phyloP scores from a whole-genome alignment of 1,140 invertebrate genomes.

The Nylanderia fulva region DNA sequence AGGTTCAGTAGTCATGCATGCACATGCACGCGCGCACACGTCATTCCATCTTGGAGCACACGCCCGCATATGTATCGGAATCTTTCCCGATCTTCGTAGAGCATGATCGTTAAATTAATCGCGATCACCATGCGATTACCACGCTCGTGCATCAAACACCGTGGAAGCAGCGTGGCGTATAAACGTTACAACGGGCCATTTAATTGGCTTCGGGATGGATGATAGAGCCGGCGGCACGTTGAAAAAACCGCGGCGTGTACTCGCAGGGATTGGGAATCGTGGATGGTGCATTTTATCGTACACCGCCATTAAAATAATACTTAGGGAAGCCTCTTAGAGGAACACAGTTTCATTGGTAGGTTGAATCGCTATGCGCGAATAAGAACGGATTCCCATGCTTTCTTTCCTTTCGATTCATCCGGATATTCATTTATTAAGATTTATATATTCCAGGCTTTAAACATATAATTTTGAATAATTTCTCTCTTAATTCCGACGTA shows the following conservation, averaged over 20 bases:
- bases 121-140: slow-evolving; percentile 58
- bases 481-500: no score
- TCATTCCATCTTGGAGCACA: background rate
- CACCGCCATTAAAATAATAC: slow-evolving; percentile 9
- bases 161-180: slow-evolving; percentile 22
- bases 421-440: background rate
- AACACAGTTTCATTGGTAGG: slow-evolving; percentile 2
- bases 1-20: slow-evolving; percentile 31
- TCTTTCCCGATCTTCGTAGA: slow-evolving; percentile 45
- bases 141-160: slow-evolving; percentile 54
- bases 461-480: background rate
- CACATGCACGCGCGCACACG: slow-evolving; percentile 20
- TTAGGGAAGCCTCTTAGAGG: background rate
- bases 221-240: slow-evolving; percentile 11
- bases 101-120: slow-evolving; percentile 65
- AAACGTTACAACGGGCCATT: slow-evolving; percentile 53
- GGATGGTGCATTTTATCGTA: slow-evolving; percentile 34
- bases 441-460: background rate
- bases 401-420: background rate
- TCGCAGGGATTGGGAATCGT: slow-evolving; percentile 24
- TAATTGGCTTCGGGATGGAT: slow-evolving; percentile 60
- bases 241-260: slow-evolving; percentile 15
- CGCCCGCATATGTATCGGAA: background rate
- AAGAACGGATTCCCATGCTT: slow-evolving; percentile 10
- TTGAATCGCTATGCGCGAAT: background rate